These are phyloP conservation scores for Coleophora deauratella DNA, from an alignment of 2,888 invertebrate genomes.

Conservation along the genomic window DNA sequence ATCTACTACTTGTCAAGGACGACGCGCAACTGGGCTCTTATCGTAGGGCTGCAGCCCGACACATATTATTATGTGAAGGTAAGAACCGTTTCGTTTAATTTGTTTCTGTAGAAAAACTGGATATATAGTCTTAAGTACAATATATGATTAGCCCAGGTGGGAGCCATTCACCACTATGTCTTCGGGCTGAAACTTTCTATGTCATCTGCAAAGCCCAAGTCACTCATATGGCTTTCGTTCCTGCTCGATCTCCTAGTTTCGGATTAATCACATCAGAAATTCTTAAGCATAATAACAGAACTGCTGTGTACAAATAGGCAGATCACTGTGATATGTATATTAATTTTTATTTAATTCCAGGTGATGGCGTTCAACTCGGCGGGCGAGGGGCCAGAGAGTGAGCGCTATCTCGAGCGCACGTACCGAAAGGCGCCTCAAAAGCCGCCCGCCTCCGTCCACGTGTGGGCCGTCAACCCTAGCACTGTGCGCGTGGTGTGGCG, in stretches of 20 bases:
- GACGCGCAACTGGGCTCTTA: constrained; percentile 88
- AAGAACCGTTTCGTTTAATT: constrained; percentile 11
- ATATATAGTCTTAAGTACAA: too few relatives aligned
- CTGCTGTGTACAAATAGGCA: too few relatives aligned
- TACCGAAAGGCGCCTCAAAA: constrained; percentile 94
- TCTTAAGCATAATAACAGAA: too few relatives aligned
- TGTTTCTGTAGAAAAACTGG: too few relatives aligned
- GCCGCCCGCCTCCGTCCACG: constrained; percentile 93
- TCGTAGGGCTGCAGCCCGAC: constrained; percentile 94
- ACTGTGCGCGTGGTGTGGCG: constrained; percentile 94
- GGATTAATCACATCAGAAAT: too few relatives aligned
- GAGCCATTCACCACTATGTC: too few relatives aligned
- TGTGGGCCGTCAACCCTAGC: constrained; percentile 87
- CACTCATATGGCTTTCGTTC: too few relatives aligned
- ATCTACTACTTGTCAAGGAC: constrained; percentile 90
- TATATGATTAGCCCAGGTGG: too few relatives aligned
- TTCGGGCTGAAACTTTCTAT: too few relatives aligned
- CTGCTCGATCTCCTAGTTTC: too few relatives aligned
- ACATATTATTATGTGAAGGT: constrained; percentile 94
- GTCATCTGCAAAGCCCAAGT: too few relatives aligned
- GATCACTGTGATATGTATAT: too few relatives aligned
- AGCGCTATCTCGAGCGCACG: constrained; percentile 89
- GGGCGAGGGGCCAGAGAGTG: constrained; percentile 96
- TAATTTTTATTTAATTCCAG: constrained; percentile 33
- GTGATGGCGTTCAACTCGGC: constrained; percentile 97